A percentile compares a stretch with the other conserved stretches of the same genome.
Evolutionary conservation across 2,888 invertebrate species (phyloP).

Genomic region (Xylophagus ater): DNA sequence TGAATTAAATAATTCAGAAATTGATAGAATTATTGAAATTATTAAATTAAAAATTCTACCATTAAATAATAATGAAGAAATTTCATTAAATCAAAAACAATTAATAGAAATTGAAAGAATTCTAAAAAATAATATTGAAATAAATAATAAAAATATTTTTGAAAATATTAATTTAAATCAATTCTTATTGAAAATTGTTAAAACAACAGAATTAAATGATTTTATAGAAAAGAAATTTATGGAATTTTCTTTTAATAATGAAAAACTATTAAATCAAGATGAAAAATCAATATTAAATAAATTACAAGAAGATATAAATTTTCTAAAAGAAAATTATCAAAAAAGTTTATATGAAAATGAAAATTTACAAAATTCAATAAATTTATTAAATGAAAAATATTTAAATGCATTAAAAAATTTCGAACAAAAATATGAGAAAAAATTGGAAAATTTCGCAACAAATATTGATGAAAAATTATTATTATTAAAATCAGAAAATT

Average conservation of each 20-base stretch:
- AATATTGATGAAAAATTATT: slow-evolving; percentile 31
- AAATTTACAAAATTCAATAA: slow-evolving; percentile 29
- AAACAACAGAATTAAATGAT: slow-evolving; percentile 26
- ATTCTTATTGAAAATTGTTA: slow-evolving; percentile 33
- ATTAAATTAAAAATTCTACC: slow-evolving; percentile 21
- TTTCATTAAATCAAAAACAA: slow-evolving; percentile 31
- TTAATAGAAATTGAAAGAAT: slow-evolving; percentile 33
- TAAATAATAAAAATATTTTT: slow-evolving; percentile 25
- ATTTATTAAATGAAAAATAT: slow-evolving; percentile 27
- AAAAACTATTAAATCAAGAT: slow-evolving; percentile 26
- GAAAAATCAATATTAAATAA: slow-evolving; percentile 43
- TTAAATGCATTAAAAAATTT: slow-evolving; percentile 27
- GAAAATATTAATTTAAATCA: slow-evolving; percentile 33
- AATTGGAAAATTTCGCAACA: slow-evolving; percentile 26
- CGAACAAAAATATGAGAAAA: slow-evolving; percentile 27
- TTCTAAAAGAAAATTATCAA: slow-evolving; percentile 45
- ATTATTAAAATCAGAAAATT: slow-evolving; percentile 38
- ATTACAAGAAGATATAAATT: slow-evolving; percentile 44
- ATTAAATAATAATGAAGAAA: slow-evolving; percentile 20
- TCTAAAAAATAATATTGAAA: slow-evolving; percentile 27
- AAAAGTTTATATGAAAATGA: slow-evolving; percentile 40
- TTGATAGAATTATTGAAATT: slow-evolving; percentile 28
- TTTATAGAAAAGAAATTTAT: slow-evolving; percentile 28
- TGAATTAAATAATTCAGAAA: slow-evolving; percentile 24
- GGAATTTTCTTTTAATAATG: slow-evolving; percentile 18